phyloP scores from a whole-genome alignment of 2,113 vertebrate genomes.

The Toxotes chatareus region DNA sequence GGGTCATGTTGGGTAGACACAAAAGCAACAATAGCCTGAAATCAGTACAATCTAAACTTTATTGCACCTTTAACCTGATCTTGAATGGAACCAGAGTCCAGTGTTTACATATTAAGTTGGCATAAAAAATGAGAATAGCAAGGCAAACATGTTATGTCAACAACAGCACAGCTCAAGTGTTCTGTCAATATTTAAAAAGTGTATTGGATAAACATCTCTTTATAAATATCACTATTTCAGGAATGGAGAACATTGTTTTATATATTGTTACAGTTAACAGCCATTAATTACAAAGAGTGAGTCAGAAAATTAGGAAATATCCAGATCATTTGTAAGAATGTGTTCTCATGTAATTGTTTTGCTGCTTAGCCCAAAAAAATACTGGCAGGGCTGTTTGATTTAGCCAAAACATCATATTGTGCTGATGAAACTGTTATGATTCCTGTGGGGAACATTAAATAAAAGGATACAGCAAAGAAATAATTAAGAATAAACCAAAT shows the following conservation, averaged over 20 bases:
- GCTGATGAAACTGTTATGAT: background rate
- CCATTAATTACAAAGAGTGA: background rate
- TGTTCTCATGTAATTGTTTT: background rate
- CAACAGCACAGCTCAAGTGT: conserved; percentile 50
- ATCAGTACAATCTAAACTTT: conserved; percentile 38
- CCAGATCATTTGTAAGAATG: background rate
- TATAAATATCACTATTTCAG: conserved; percentile 24
- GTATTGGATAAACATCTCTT: conserved; percentile 29
- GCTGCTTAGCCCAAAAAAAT: background rate
- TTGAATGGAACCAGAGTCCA: conserved; percentile 43
- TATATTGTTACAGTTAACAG: conserved; percentile 9
- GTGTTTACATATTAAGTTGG: conserved; percentile 50
- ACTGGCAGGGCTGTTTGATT: background rate
- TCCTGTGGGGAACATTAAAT: background rate
- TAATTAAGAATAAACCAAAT: background rate
- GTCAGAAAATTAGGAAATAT: conserved; percentile 1
- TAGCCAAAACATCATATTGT: background rate
- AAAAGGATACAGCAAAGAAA: background rate
- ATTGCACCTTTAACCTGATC: conserved; percentile 45
- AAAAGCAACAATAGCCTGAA: conserved; percentile 39
- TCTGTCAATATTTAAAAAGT: conserved; percentile 63
- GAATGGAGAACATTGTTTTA: conserved; percentile 13
- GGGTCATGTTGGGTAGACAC: conserved; percentile 4
- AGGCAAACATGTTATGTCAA: conserved; percentile 65
- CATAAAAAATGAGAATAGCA: conserved; percentile 41